Percentiles rank a stretch among this genome's conserved stretches.
Evolutionary conservation across 1,140 invertebrate species (phyloP).

Genomic region (Megalopta genalis): DNA sequence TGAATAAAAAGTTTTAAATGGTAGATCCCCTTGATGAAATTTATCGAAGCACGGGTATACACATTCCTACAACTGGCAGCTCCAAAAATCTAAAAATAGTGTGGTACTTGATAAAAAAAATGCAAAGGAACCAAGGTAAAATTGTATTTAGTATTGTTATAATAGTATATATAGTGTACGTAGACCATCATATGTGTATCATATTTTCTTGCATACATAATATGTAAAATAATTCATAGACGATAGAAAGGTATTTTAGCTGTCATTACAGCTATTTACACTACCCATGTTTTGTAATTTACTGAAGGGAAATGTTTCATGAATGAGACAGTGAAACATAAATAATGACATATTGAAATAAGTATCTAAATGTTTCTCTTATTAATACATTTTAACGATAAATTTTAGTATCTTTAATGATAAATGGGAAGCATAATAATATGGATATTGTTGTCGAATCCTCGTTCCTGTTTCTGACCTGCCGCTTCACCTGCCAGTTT

Average conservation of each 20-base stretch:
- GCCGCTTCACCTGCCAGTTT: conserved; percentile 68
- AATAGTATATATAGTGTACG: conserved; percentile 57
- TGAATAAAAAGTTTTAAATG: conserved; percentile 57
- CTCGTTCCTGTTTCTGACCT: conserved; percentile 66
- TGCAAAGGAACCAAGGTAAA: conserved; percentile 61
- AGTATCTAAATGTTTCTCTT: conserved; percentile 49
- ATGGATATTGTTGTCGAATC: conserved; percentile 58
- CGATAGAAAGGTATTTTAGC: conserved; percentile 54
- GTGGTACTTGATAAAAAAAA: conserved; percentile 62
- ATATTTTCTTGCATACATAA: conserved; percentile 58
- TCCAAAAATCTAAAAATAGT: conserved; percentile 65
- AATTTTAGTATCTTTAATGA: conserved; percentile 60
- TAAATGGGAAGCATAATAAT: conserved; percentile 58
- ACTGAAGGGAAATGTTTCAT: conserved; percentile 54
- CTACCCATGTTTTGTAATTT: conserved; percentile 52
- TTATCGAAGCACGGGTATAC: conserved; percentile 54
- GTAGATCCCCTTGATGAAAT: conserved; percentile 42
- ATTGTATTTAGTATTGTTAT: conserved; percentile 62
- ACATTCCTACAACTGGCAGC: conserved; percentile 58
- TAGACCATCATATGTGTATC: conserved; percentile 52
- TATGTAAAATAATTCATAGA: conserved; percentile 53
- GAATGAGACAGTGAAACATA: conserved; percentile 55
- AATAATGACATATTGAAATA: conserved; percentile 55
- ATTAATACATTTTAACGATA: conserved; percentile 59
- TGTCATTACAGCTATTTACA: conserved; percentile 52